Evolutionary conservation across 2,797 vertebrate species (phyloP).

Genomic region (Amniataba percoides): DNA sequence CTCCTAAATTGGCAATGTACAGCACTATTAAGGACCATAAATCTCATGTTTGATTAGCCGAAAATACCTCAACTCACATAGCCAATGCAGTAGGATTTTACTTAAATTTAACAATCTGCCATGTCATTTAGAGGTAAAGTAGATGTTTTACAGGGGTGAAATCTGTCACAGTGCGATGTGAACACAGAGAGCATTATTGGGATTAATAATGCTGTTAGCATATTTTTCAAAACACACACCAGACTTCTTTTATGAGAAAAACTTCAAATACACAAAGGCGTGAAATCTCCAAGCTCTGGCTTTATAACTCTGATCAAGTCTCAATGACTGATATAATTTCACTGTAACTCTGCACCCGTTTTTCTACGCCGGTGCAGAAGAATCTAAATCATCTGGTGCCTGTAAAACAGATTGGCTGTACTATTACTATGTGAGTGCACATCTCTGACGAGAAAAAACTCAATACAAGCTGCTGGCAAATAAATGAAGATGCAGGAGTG

Average conservation of each 20-base stretch:
- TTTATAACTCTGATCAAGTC: constrained; percentile 40
- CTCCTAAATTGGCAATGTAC: constrained; percentile 83
- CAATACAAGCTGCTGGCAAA: constrained; percentile 72
- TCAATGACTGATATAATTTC: constrained; percentile 44
- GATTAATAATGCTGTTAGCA: constrained; percentile 60
- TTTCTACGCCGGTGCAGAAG: constrained; percentile 36
- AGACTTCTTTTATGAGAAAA: constrained; percentile 39
- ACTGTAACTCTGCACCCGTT: constrained; percentile 23
- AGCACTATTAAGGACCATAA: constrained; percentile 81
- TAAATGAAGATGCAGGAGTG: constrained; percentile 79
- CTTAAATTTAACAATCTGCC: constrained; percentile 33
- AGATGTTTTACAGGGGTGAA: constrained; percentile 43
- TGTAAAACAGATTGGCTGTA: constrained; percentile 52
- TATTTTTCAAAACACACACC: constrained; percentile 46
- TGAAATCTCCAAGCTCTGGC: constrained; percentile 26
- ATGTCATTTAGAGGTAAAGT: constrained; percentile 44
- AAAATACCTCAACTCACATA: constrained; percentile 58
- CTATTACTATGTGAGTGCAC: constrained; percentile 52
- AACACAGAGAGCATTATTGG: constrained; percentile 54
- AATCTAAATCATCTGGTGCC: constrained; percentile 69
- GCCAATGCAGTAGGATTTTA: constrained; percentile 50
- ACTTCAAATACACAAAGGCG: constrained; percentile 35
- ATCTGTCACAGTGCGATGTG: constrained; percentile 42
- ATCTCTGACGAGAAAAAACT: constrained; percentile 61
- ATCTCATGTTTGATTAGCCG: constrained; percentile 82